Evolutionary conservation across 2,888 invertebrate species (phyloP), one percentile per base, ranked within the genome.

Genomic region (Caenorhabditis sulstoni): DNA sequence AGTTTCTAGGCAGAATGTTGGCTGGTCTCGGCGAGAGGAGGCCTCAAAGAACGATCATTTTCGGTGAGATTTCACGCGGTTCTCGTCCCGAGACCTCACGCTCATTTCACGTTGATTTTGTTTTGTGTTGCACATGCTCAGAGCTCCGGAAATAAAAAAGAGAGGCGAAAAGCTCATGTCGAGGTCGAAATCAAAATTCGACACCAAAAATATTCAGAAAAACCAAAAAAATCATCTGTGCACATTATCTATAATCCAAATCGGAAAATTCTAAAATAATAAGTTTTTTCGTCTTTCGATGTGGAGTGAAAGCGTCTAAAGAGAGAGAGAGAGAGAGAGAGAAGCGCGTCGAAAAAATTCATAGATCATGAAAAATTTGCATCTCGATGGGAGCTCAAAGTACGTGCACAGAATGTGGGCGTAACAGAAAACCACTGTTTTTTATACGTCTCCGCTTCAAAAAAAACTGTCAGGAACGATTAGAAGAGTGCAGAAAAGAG

Each of bases 141-240:
- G 18, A 18, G 45, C 22, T 61, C 61, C 47, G 45, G 61, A 61
- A 45, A 61, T 29, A 29, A 41, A 23, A 22, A 47, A 16, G 23
- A 35, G 22, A 11, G 8, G 22, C 8, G 58, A 20, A 57, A 18
- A 39, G 18, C 29, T 29, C 29, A 44, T n/a, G 3, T 41, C 11
- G 41, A 14, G 41, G 14, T 41, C 41, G 11, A 11, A 11, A 41
- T 11, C 41, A 41, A 18, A 20, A 18, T 18, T 18, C 39, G 41
- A 57, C 20, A 44, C 55, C 22, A 23, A 44, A 20, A 20, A 22
- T 22, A 49, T 49, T 49, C n/a, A n/a, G n/a, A n/a, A n/a, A n/a
- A n/a, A n/a, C n/a, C n/a, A n/a, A n/a, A n/a, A n/a, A n/a, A n/a
- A n/a, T n/a, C n/a, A n/a, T n/a, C n/a, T n/a, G n/a, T n/a, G n/a